Percentiles rank a stretch among this genome's conserved stretches.
Evolutionary conservation across 2,797 vertebrate genomes (phyloP).

Genomic region (Sebastes trivittatus): DNA sequence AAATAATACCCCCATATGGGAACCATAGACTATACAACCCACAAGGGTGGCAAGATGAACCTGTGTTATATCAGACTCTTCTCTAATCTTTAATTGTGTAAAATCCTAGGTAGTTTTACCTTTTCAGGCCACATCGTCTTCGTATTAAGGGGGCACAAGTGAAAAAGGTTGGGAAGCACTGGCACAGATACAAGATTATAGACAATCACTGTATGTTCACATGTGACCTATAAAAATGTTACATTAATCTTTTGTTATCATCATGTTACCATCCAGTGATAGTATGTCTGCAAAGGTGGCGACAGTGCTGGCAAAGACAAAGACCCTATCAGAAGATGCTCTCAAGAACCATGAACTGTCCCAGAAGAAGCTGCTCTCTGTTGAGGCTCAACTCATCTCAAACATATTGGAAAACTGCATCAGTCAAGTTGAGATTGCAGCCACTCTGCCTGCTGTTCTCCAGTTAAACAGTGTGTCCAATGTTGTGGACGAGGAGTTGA

Average conservation of each 20-base stretch:
- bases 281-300: constrained; percentile 46
- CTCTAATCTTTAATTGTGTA: not conserved
- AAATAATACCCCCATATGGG: not conserved
- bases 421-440: constrained; percentile 79
- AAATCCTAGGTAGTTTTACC: not conserved
- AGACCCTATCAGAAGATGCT: constrained; percentile 27
- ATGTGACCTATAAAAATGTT: not conserved
- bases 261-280: not conserved
- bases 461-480: constrained; percentile 30
- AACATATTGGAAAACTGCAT: constrained; percentile 84
- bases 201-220: not conserved
- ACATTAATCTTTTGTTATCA: not conserved
- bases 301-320: not conserved
- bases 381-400: constrained; percentile 81
- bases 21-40: not conserved
- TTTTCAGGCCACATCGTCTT: not conserved
- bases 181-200: not conserved
- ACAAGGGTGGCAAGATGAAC: not conserved
- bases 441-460: constrained; percentile 68
- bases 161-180: not conserved
- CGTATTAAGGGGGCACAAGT: not conserved
- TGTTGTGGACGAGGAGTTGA: constrained; percentile 56
- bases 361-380: constrained; percentile 67
- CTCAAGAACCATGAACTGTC: constrained; percentile 46
- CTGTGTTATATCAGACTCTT: not conserved